These are phyloP conservation scores for Acanthosepion pharaonis DNA, from an alignment of 2,888 invertebrate genomes.

Conservation along the genomic window DNA sequence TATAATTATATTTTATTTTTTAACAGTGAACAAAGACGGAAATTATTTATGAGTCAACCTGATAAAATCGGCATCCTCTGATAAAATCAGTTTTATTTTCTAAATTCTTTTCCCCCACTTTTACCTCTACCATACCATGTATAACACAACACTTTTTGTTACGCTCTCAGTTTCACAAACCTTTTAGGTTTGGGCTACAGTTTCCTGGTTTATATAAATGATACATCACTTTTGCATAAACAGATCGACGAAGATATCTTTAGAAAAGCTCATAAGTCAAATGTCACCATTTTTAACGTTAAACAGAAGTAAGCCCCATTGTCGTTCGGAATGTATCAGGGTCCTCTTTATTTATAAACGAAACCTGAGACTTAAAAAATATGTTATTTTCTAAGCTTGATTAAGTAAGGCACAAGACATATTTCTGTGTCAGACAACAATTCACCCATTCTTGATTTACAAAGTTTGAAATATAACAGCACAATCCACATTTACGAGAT, in stretches of 20 bases:
- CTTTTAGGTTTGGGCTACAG: background rate
- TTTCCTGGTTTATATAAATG: background rate
- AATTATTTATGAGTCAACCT: no score
- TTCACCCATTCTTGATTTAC: no score
- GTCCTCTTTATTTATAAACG: background rate
- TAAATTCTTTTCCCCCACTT: no score
- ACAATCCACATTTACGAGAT: no score
- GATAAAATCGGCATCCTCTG: no score
- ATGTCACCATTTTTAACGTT: background rate
- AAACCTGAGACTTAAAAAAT: background rate
- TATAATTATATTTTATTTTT: no score
- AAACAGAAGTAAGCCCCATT: background rate
- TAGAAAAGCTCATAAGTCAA: background rate
- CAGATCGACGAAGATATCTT: background rate
- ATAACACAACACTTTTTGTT: background rate
- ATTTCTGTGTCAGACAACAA: no score
- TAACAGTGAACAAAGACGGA: no score
- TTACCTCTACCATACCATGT: background rate
- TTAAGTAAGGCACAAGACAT: no score
- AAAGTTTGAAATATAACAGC: no score
- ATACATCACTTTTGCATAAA: background rate
- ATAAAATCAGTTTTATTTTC: no score
- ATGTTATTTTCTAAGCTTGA: background rate
- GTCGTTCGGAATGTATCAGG: background rate
- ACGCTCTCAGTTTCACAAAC: background rate